Evolutionary conservation across 2,888 invertebrate genomes (phyloP).

Genomic region (Lochmaea capreae): DNA sequence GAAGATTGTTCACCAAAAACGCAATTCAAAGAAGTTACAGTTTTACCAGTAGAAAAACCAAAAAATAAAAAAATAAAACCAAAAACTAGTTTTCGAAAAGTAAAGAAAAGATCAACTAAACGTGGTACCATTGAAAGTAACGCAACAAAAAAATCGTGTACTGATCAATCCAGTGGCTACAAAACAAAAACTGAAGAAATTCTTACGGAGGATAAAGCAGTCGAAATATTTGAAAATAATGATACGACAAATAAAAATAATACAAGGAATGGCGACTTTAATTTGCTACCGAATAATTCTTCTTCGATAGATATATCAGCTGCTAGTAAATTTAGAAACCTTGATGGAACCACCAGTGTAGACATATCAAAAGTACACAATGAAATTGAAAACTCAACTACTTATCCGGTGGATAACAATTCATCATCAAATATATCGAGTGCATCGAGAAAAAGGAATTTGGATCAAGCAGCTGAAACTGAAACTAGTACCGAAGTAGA

Average conservation of each 20-base stretch:
- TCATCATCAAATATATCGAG: constrained; percentile 26
- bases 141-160: neutral
- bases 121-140: neutral
- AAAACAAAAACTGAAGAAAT: neutral
- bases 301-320: neutral
- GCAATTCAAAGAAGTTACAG: neutral
- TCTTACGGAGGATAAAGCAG: neutral
- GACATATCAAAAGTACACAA: neutral
- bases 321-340: neutral
- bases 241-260: too few relatives aligned
- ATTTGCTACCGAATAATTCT: neutral
- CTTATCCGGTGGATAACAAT: neutral
- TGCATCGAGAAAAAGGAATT: constrained; percentile 38
- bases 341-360: too few relatives aligned
- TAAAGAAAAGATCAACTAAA: neutral
- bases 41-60: neutral
- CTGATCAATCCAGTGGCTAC: neutral
- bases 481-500: neutral
- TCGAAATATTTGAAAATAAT: too few relatives aligned
- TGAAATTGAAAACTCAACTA: neutral
- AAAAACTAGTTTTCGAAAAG: too few relatives aligned
- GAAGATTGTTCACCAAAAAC: neutral
- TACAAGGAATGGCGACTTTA: neutral
- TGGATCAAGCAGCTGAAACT: constrained; percentile 29
- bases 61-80: neutral